Conservation (phyloP, 2,113 vertebrate genomes). For the Eptesicus fuscus region DNA sequence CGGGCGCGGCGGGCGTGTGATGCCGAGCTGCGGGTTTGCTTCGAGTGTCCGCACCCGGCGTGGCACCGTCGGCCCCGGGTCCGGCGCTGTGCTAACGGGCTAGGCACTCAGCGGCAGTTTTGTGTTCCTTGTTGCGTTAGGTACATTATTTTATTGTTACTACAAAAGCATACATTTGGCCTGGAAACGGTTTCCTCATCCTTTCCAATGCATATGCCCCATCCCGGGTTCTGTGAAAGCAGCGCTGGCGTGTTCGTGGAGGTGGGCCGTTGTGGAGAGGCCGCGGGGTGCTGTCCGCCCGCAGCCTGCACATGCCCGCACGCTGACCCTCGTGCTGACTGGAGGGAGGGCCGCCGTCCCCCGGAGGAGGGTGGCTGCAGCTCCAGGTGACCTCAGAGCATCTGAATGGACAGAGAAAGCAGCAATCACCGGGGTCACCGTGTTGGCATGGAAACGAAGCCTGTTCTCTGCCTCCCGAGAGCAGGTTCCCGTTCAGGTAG, state of each 20-base stretch:
- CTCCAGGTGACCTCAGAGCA: neutral
- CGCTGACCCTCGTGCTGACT: too few species aligned
- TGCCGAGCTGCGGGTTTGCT: neutral
- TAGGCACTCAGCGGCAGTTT: neutral
- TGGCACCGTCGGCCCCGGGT: neutral
- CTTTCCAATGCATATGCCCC: neutral
- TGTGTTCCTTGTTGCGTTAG: neutral
- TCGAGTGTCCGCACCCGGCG: neutral
- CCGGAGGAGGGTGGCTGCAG: too few species aligned
- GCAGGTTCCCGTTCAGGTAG: neutral
- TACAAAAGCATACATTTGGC: neutral
- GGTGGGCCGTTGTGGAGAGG: neutral
- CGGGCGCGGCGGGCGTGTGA: neutral
- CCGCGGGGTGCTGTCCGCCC: fast-evolving
- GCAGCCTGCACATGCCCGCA: too few species aligned
- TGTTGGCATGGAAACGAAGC: neutral
- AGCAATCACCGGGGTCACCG: neutral
- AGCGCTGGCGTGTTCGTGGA: neutral
- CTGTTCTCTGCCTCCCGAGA: neutral
- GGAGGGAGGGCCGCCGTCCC: too few species aligned
- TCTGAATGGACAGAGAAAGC: neutral
- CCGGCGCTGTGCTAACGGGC: neutral
- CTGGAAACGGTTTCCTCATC: neutral
- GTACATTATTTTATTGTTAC: neutral
- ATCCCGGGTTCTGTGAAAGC: neutral